These are phyloP conservation scores for Pemphredon lugubris DNA, from an alignment of 2,888 invertebrate species.

Conservation along the genomic window DNA sequence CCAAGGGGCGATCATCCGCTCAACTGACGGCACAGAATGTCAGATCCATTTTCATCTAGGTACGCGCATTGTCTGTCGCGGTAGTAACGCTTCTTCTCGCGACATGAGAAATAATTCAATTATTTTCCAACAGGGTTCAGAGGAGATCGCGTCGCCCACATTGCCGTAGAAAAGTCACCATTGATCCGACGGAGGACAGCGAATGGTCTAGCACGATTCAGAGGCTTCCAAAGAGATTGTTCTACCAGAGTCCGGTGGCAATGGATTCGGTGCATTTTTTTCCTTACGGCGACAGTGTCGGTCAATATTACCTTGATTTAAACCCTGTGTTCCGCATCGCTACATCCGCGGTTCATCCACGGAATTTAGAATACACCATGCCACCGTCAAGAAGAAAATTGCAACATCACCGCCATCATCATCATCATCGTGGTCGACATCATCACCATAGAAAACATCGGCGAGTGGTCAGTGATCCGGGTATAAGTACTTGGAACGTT, in stretches of 20 bases:
- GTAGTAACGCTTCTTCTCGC: neutral
- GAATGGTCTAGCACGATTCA: constrained; percentile 29
- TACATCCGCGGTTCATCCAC: constrained; percentile 52
- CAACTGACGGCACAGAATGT: constrained; percentile 76
- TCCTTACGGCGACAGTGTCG: constrained; percentile 73
- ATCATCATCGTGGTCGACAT: constrained; percentile 52
- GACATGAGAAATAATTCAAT: neutral
- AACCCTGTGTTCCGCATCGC: constrained; percentile 63
- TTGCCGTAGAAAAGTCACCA: constrained; percentile 56
- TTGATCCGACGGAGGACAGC: constrained; percentile 49
- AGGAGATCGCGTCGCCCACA: constrained; percentile 46
- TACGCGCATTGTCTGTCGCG: constrained; percentile 22
- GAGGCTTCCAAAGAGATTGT: constrained; percentile 24
- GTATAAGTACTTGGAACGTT: constrained; percentile 52
- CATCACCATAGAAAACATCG: constrained; percentile 63
- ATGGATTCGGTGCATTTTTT: constrained; percentile 51
- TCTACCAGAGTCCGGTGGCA: constrained; percentile 32
- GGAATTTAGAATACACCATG: constrained; percentile 64
- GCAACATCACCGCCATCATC: constrained; percentile 57
- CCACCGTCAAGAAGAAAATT: constrained; percentile 65
- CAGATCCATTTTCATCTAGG: constrained; percentile 61
- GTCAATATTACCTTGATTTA: constrained; percentile 75
- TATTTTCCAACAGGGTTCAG: constrained; percentile 46
- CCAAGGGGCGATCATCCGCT: constrained; percentile 76
- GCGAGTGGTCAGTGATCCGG: constrained; percentile 72